These are phyloP conservation scores for Saiga tatarica DNA, from an alignment of 2,113 vertebrate species.

Conservation along the genomic window DNA sequence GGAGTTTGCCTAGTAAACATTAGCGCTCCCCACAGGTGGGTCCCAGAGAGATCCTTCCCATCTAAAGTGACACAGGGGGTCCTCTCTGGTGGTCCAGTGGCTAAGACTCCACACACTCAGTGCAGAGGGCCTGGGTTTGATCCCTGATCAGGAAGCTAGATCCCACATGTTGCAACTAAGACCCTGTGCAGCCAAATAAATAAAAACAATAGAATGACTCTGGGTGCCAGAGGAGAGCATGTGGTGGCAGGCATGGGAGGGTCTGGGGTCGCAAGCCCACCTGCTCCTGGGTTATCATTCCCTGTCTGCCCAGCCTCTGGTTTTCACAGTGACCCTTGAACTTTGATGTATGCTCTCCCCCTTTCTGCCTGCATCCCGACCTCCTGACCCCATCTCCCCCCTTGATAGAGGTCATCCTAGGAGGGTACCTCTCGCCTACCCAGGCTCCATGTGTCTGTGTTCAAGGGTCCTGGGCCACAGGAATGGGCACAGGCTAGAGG, in stretches of 20 bases:
- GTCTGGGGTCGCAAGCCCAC: not conserved
- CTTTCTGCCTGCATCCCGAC: not conserved
- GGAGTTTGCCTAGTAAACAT: not conserved
- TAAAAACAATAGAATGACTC: not conserved
- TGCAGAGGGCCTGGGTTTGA: not conserved
- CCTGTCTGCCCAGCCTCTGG: not conserved
- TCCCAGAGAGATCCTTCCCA: not conserved
- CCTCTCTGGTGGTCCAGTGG: not conserved
- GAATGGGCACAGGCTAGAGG: accelerated
- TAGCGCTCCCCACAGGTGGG: not conserved
- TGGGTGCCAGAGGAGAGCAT: accelerated
- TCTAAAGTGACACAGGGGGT: not conserved
- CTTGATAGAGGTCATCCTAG: not conserved
- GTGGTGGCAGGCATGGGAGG: accelerated
- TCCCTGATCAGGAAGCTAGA: not conserved
- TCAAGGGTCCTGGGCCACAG: not conserved
- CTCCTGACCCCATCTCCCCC: accelerated
- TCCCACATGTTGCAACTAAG: not conserved
- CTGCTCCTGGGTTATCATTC: not conserved
- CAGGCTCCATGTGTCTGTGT: not conserved
- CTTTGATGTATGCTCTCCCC: not conserved
- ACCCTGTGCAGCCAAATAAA: not conserved
- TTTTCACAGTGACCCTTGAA: not conserved
- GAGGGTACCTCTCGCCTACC: not conserved
- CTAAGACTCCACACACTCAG: not conserved